Evolutionary conservation across 2,797 vertebrate species (phyloP), one percentile per base, ranked within the genome.

Genomic region (Sparidentex hasta): DNA sequence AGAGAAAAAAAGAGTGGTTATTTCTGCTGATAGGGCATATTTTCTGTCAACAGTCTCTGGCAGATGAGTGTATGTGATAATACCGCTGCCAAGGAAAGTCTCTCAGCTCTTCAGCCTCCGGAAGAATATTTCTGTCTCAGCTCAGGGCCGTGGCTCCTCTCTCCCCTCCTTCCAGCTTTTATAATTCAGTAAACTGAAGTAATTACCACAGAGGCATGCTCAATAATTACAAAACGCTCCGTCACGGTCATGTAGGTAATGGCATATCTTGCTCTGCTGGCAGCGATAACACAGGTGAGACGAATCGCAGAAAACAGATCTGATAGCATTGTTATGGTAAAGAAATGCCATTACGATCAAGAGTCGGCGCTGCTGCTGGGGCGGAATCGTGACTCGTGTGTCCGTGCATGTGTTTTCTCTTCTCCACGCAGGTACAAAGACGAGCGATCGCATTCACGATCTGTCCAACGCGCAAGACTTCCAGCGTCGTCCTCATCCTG

Each of bases 221-320:
- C 93, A 73, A 88, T 95, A 94, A 96, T 95, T 93, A 94, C 88
- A 88, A 93, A 92, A 83, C 66, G 82, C 92, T 90, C 91, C 25
- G 94, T 94, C 93, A 93, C 87, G 90, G 87, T 76, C 85, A 76
- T 76, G 83, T 86, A 92, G 90, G 93, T 95, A 93, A 95, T 94
- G 91, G 90, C 90, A 89, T 88, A 87, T 82, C 81, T 81, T 77
- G 83, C 91, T 89, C 90, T 88, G 88, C 90, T 87, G 85, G 83
- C 87, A 70, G 88, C 58, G 91, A 95, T 93, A 90, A 94, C 91
- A 92, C 93, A 95, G 95, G 95, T 96, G 95, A 91, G 95, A 94
- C 94, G 89, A 96, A 95, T 95, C 44, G 92, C 61, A 72, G 85
- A 87, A 93, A 95, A 94, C 90, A 91, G 47, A 91, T 90, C 92